phyloP scores from a whole-genome alignment of 2,888 invertebrate species.

The Stramonita haemastoma region DNA sequence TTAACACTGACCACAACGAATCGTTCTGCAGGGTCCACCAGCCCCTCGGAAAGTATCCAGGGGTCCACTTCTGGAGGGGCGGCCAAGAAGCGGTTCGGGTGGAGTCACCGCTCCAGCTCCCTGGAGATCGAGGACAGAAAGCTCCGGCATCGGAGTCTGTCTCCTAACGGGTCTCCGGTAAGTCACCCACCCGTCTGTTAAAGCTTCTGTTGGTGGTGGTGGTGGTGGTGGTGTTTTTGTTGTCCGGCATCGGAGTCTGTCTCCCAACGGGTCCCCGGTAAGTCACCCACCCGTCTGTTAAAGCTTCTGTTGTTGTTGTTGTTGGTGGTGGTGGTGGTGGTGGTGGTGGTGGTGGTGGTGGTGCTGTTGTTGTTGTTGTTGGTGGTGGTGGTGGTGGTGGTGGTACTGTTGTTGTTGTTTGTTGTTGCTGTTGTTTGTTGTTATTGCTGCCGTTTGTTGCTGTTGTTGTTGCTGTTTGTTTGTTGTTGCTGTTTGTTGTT shows the following conservation, averaged over 20 bases:
- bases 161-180: slow-evolving; percentile 81
- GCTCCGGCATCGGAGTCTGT: slow-evolving; percentile 88
- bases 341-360: too few relatives aligned
- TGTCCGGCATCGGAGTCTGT: slow-evolving; percentile 88
- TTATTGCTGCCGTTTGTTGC: too few relatives aligned
- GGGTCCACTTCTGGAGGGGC: slow-evolving; percentile 12
- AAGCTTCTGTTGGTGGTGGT: background rate
- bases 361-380: too few relatives aligned
- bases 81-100: slow-evolving; percentile 80
- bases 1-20: too few relatives aligned
- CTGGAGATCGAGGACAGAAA: slow-evolving; percentile 89
- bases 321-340: too few relatives aligned
- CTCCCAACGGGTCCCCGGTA: slow-evolving; percentile 81
- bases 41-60: slow-evolving; percentile 25
- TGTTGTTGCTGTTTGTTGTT: too few relatives aligned
- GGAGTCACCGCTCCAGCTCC: slow-evolving; percentile 89
- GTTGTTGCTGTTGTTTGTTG: too few relatives aligned
- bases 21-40: slow-evolving; percentile 24
- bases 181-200: slow-evolving; percentile 27
- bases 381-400: too few relatives aligned
- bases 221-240: too few relatives aligned
- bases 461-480: too few relatives aligned
- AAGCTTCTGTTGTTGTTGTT: background rate
- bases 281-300: slow-evolving; percentile 27
- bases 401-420: too few relatives aligned